Base-by-base conservation (phyloP, 2,797 vertebrate species). In the Pseudochaenichthys georgianus region DNA sequence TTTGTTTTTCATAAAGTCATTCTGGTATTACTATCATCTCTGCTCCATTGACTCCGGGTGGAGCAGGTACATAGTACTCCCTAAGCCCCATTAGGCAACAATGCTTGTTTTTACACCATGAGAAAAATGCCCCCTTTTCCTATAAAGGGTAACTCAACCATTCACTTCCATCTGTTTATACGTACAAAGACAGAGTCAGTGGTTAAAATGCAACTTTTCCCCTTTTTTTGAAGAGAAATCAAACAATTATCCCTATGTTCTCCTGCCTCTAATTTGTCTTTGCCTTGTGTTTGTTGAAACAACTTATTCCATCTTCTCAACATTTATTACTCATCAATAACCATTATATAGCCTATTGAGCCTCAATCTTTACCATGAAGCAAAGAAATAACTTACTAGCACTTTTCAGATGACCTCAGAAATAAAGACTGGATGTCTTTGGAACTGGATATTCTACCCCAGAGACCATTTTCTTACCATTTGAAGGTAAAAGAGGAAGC, bases 1-100 rank as follows among this genome's bases (percentile, higher is more conserved):
- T 78, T 79, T 81, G 70, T 83, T 86, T 85, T 81, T 74, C 47
- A 55, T 62, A 77, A 75, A 66, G 70, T 54, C 62, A 53, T 80
- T 46, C 79, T 77, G 55, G 54, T 64, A 53, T 65, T 67, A 42
- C 64, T 34, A 77, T 70, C 23, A 38, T 68, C 15, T 74, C 64
- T 61, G 64, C 72, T 65, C 48, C 58, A 65, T 23, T 83, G 73
- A 73, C 46, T 84, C 12, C 10, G n/a, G 53, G 23, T 65, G 23
- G 58, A 81, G 42, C 46, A 53, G 47, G 34, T 68, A 23, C 23
- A 23, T 23, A 31, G 43, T 79, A 13, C 46, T 78, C 50, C 38
- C 73, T 74, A 57, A 77, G 80, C 42, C 52, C 13, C 50, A 70
- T 74, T 70, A 83, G 52, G 16, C 13, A 50, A 34, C 45, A 50